A percentile compares a stretch with the other conserved stretches of the same genome.
These are phyloP conservation scores for Butastur rufipennis DNA, from an alignment of 2,113 vertebrate genomes.

Conservation along the genomic window DNA sequence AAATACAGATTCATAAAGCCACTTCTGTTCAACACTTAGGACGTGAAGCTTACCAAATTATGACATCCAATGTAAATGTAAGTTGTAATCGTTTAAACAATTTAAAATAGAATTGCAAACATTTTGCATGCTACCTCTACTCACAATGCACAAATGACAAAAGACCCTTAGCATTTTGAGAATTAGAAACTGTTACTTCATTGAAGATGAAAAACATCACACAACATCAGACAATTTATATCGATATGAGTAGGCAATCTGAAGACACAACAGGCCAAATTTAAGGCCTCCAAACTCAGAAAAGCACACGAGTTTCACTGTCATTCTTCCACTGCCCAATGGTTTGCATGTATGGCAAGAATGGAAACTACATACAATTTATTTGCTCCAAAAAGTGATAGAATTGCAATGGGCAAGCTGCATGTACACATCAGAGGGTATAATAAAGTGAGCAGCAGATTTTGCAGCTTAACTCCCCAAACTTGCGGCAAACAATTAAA, in stretches of 20 bases:
- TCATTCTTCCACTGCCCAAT: not conserved
- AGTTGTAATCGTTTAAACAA: accelerated
- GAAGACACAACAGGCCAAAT: not conserved
- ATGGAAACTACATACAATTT: accelerated
- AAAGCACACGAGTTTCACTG: accelerated
- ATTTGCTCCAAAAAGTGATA: accelerated
- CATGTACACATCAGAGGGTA: accelerated
- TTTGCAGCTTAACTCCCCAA: not conserved
- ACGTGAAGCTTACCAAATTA: not conserved
- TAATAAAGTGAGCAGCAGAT: not conserved
- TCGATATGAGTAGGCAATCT: not conserved
- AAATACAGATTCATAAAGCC: not conserved
- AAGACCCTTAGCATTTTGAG: not conserved
- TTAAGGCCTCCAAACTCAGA: not conserved
- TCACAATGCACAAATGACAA: not conserved
- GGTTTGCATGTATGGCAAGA: accelerated
- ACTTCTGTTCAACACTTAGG: not conserved
- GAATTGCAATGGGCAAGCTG: accelerated
- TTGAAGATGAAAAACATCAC: not conserved
- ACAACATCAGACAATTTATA: not conserved
- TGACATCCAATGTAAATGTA: not conserved
- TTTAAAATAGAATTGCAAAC: not conserved
- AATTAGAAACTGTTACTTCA: not conserved
- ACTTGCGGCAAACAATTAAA: not conserved
- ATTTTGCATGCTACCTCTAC: not conserved